phyloP scores from a whole-genome alignment of 2,888 invertebrate genomes.

The Tiliacea citrago region DNA sequence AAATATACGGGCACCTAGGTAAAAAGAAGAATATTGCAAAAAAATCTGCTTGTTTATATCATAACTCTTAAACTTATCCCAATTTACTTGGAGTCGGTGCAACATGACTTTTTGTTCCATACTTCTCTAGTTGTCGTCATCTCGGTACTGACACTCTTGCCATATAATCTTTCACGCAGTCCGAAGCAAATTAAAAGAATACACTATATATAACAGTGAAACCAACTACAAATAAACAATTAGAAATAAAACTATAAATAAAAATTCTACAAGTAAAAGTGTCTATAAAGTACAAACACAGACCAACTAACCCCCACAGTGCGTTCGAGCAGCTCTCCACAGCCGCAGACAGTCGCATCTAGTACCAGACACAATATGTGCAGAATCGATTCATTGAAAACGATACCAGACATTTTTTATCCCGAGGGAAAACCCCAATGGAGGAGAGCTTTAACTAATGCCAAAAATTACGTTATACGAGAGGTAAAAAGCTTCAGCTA shows the following conservation, averaged over 20 bases:
- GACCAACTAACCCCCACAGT: neutral
- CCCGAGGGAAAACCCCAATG: neutral
- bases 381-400: conserved; percentile 20
- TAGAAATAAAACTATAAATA: too few relatives aligned
- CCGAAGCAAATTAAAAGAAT: neutral
- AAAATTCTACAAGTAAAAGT: conserved; percentile 9
- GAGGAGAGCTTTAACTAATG: neutral
- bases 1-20: neutral
- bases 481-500: neutral
- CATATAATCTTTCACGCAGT: neutral
- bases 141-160: too few relatives aligned
- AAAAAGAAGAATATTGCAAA: neutral
- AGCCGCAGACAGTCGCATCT: neutral
- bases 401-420: neutral
- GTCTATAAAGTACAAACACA: conserved; percentile 8
- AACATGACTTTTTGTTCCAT: neutral
- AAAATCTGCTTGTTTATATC: neutral
- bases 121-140: neutral
- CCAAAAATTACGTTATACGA: neutral
- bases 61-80: neutral
- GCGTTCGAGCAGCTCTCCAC: conserved; percentile 16
- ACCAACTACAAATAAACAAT: neutral
- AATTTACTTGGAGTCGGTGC: neutral
- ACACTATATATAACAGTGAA: neutral
- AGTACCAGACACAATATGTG: conserved; percentile 33